Percentiles rank a stretch among this genome's conserved stretches.
phyloP scores from a whole-genome alignment of 1,140 invertebrate species.

The Ctenoplectra terminalis region DNA sequence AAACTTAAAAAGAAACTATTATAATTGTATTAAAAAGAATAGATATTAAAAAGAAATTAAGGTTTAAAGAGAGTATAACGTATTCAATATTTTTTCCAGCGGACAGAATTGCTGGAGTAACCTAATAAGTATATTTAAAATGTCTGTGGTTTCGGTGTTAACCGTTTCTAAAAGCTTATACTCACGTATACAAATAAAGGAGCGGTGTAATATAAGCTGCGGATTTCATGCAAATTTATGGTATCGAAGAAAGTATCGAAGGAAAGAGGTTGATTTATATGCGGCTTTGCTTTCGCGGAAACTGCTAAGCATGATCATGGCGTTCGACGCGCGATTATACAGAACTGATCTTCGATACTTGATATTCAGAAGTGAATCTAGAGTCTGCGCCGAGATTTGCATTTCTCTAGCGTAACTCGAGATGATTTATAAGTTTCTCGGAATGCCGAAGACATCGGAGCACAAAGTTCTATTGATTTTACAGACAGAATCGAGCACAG shows the following conservation, averaged over 20 bases:
- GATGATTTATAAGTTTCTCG: constrained; percentile 33
- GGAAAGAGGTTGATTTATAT: constrained; percentile 42
- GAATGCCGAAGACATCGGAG: not conserved
- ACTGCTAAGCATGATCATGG: constrained; percentile 36
- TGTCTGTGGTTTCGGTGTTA: no score
- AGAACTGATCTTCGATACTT: constrained; percentile 33
- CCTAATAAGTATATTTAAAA: no score
- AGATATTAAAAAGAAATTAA: no score
- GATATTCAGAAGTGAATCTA: constrained; percentile 47
- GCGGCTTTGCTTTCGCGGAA: constrained; percentile 32
- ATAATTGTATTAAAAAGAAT: no score
- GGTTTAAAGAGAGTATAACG: no score
- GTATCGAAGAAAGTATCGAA: constrained; percentile 36
- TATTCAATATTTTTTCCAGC: no score
- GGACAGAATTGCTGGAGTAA: no score
- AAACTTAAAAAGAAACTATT: no score
- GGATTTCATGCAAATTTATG: constrained; percentile 33
- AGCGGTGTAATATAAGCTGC: not conserved
- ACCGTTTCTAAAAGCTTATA: not conserved
- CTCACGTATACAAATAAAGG: not conserved
- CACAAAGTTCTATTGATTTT: not conserved
- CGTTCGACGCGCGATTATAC: constrained; percentile 44
- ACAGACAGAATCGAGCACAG: not conserved
- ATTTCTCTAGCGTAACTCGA: constrained; percentile 28
- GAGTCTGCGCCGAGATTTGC: constrained; percentile 28